Evolutionary conservation across 1,140 invertebrate genomes (phyloP).

Genomic region (Telenomus remus): DNA sequence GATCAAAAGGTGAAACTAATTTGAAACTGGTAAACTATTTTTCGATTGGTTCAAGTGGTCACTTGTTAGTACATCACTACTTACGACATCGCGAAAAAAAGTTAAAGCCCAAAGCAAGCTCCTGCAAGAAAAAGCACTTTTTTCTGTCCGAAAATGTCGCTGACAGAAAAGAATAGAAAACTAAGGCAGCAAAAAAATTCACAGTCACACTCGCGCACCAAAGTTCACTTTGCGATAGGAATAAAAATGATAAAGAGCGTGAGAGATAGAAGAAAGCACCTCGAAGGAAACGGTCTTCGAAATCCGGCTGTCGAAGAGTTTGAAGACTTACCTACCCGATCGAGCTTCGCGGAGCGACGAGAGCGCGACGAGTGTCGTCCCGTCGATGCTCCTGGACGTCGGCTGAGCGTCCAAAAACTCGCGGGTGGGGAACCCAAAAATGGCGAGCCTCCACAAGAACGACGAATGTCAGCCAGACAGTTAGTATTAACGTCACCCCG

Average conservation of each 20-base stretch:
- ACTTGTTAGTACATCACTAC: constrained; percentile 55
- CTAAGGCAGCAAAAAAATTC: constrained; percentile 11
- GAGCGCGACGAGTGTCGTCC: constrained; percentile 56
- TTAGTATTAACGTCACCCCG: constrained; percentile 48
- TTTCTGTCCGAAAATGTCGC: constrained; percentile 10
- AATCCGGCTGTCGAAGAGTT: constrained; percentile 9
- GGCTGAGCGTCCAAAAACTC: constrained; percentile 54
- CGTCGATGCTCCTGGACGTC: constrained; percentile 51
- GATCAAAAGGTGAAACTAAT: too few species aligned
- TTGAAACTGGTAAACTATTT: too few species aligned
- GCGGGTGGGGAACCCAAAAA: constrained; percentile 75
- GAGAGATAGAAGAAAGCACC: constrained; percentile 46
- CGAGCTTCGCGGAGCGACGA: constrained; percentile 62
- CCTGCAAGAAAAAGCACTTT: constrained; percentile 62
- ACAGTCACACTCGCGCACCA: constrained; percentile 43
- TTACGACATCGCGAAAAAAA: constrained; percentile 63
- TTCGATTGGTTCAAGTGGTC: too few species aligned
- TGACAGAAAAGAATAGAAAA: constrained; percentile 12
- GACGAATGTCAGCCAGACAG: constrained; percentile 57
- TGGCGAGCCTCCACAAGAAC: constrained; percentile 68
- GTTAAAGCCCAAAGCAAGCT: constrained; percentile 62
- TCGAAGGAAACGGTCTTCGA: constrained; percentile 1
- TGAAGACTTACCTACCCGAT: constrained; percentile 74
- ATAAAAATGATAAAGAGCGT: constrained; percentile 18
- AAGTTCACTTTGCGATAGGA: constrained; percentile 22